These are phyloP conservation scores for Ostrea edulis DNA, from an alignment of 1,140 invertebrate genomes.

Conservation along the genomic window DNA sequence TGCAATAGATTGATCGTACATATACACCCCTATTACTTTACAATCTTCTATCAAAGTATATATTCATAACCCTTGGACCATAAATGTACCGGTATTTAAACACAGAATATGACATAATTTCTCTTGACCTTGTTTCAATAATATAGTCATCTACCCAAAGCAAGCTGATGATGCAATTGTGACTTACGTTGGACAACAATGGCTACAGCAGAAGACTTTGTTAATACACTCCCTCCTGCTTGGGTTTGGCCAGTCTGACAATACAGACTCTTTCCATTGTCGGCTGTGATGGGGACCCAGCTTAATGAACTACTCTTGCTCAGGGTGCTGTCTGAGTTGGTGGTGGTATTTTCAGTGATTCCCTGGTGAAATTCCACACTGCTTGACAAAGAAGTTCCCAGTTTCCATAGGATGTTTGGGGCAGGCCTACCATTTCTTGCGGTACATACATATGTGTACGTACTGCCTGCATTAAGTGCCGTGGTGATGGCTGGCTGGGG, in stretches of 20 bases:
- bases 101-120: too few species aligned
- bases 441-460: neutral
- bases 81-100: neutral
- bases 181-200: constrained; percentile 21
- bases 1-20: constrained; percentile 1
- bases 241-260: neutral
- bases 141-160: neutral
- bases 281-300: neutral
- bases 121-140: too few species aligned
- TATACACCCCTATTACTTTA: neutral
- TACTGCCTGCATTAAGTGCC: neutral
- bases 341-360: neutral
- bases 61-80: neutral
- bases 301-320: neutral
- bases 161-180: neutral
- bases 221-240: neutral
- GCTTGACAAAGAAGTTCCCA: neutral
- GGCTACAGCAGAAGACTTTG: neutral
- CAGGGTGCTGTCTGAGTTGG: neutral
- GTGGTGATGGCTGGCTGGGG: neutral
- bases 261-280: constrained; percentile 2
- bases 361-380: neutral
- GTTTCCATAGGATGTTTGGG: neutral
- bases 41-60: neutral
- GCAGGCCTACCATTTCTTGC: neutral